phyloP scores from a whole-genome alignment of 2,113 vertebrate genomes.

The Psephotus haematonotus region DNA sequence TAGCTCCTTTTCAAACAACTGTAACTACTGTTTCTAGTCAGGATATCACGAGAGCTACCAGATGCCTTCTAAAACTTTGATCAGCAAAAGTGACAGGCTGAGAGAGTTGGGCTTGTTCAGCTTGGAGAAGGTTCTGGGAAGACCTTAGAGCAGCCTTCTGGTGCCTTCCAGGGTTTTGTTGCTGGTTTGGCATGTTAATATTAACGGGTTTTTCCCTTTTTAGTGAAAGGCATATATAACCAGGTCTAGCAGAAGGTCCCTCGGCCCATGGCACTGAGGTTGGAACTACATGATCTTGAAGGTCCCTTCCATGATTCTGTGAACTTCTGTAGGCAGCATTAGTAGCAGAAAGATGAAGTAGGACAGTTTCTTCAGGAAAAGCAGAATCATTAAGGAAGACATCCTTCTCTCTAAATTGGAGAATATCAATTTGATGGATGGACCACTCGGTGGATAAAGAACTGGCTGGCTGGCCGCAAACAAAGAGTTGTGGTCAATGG shows the following conservation, averaged over 20 bases:
- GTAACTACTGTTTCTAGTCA: neutral
- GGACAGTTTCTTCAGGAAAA: neutral
- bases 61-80: neutral
- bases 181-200: neutral
- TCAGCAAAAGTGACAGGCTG: neutral
- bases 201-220: neutral
- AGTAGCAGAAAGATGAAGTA: neutral
- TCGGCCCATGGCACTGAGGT: neutral
- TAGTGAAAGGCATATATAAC: neutral
- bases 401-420: too few relatives aligned
- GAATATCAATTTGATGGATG: too few relatives aligned
- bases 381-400: neutral
- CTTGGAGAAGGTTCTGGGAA: neutral
- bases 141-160: neutral
- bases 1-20: neutral
- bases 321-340: neutral
- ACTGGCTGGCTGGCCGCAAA: too few relatives aligned
- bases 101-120: neutral
- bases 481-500: too few relatives aligned
- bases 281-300: neutral
- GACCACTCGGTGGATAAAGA: too few relatives aligned
- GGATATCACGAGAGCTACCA: neutral
- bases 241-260: neutral
- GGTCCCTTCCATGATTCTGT: neutral
- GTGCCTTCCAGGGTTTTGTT: neutral